phyloP scores from a whole-genome alignment of 2,888 invertebrate species.

The Epirrhoe alternata region DNA sequence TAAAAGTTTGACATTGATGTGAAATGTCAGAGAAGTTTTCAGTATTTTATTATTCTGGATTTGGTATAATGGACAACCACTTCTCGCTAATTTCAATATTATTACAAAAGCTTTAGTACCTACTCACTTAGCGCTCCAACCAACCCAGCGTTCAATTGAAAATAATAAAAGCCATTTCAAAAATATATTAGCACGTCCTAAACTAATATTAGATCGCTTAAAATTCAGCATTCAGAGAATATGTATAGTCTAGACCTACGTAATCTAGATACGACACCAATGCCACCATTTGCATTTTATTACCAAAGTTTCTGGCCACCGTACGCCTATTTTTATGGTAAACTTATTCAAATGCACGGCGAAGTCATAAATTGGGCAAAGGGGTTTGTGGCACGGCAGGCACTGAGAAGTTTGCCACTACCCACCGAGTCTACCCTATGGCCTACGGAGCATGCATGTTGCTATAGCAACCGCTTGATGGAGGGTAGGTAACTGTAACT shows the following conservation, averaged over 20 bases:
- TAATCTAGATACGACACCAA: constrained; percentile 65
- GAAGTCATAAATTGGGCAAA: constrained; percentile 79
- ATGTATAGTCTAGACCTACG: constrained; percentile 45
- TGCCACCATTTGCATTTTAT: constrained; percentile 84
- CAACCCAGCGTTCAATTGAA: not conserved
- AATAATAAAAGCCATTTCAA: not conserved
- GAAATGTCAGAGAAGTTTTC: too few species aligned
- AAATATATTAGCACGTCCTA: constrained; percentile 1
- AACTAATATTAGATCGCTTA: constrained; percentile 35
- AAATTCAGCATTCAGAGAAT: constrained; percentile 33
- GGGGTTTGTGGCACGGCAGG: constrained; percentile 74
- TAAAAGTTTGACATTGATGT: too few species aligned
- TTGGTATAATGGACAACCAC: not conserved
- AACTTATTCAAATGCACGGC: constrained; percentile 82
- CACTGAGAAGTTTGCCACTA: constrained; percentile 61
- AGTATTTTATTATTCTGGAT: not conserved
- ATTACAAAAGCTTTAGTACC: not conserved
- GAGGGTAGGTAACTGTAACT: not conserved
- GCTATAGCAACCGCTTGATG: constrained; percentile 20
- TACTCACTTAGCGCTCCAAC: not conserved
- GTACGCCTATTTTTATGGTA: constrained; percentile 82
- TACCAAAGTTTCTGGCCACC: constrained; percentile 78
- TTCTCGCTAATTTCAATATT: not conserved
- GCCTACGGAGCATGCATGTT: constrained; percentile 32
- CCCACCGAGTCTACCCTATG: constrained; percentile 35